A percentile compares a stretch with the other conserved stretches of the same genome.
These are phyloP conservation scores for Eulemur mongoz DNA, from an alignment of 2,797 vertebrate genomes.

Conservation along the genomic window DNA sequence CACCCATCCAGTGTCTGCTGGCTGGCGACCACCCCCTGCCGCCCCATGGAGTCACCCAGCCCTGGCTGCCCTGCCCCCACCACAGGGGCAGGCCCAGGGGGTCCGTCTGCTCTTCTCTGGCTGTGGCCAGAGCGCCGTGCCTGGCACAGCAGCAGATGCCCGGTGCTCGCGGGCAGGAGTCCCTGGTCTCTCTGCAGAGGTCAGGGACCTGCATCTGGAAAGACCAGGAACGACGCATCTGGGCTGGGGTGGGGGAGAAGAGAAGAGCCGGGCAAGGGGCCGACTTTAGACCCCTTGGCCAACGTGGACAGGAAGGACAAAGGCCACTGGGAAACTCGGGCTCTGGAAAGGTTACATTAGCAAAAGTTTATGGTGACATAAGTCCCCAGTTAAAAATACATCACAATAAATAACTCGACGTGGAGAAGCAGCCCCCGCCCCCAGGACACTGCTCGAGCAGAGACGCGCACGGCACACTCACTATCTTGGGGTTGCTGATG, in stretches of 20 bases:
- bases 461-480: constrained; percentile 79
- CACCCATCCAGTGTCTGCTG: neutral
- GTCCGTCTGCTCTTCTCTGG: too few species aligned
- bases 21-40: neutral
- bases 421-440: accelerated
- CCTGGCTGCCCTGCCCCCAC: neutral
- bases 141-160: neutral
- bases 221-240: accelerated
- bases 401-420: accelerated
- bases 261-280: neutral
- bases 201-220: neutral
- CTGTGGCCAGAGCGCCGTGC: neutral
- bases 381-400: accelerated
- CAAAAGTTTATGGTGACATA: accelerated
- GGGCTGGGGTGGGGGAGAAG: neutral
- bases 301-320: accelerated
- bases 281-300: accelerated
- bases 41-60: neutral
- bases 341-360: accelerated
- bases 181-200: neutral
- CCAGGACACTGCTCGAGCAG: accelerated
- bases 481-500: constrained; percentile 88
- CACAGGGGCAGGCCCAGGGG: neutral
- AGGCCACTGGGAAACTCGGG: neutral
- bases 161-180: accelerated